Evolutionary conservation across 2,113 vertebrate genomes (phyloP).

Genomic region (Alexandromys fortis): DNA sequence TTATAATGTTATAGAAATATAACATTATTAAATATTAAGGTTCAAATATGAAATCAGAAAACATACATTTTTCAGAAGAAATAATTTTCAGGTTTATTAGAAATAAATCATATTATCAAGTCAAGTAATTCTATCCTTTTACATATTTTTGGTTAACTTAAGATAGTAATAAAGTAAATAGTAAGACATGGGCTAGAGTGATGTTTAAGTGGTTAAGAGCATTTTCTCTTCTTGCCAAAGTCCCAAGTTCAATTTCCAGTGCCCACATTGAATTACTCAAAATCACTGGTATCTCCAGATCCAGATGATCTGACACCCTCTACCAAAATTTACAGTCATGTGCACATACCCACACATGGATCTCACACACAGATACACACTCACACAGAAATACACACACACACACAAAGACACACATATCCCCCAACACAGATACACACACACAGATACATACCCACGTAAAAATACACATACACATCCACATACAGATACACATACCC

Average conservation of each 20-base stretch:
- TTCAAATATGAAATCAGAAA: neutral
- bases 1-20: neutral
- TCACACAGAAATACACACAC: neutral
- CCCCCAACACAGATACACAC: neutral
- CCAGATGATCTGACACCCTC: no score
- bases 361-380: neutral
- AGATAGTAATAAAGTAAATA: neutral
- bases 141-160: constrained; percentile 17
- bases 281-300: neutral
- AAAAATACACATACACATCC: neutral
- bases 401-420: no score
- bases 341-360: neutral
- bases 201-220: neutral
- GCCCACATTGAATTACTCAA: neutral
- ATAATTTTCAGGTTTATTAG: neutral
- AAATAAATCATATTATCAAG: neutral
- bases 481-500: neutral
- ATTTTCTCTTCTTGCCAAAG: neutral
- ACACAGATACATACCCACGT: neutral
- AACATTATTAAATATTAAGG: neutral
- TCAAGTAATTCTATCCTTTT: neutral
- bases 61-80: neutral
- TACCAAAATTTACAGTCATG: neutral
- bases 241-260: neutral
- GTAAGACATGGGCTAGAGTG: neutral